Conservation (phyloP, 2,113 vertebrate genomes). For the Silurus glanis region DNA sequence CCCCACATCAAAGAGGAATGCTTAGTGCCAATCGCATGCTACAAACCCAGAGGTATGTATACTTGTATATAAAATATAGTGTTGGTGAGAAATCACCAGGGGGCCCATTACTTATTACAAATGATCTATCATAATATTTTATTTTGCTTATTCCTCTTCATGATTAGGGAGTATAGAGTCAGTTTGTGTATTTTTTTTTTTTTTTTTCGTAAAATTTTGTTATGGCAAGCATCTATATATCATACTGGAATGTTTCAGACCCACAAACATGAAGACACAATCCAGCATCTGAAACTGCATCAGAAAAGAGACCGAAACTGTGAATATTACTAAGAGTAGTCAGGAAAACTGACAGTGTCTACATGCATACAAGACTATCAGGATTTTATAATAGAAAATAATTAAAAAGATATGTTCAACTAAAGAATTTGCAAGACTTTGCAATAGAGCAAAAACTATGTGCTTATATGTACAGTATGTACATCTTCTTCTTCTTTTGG, state of each 20-base stretch:
- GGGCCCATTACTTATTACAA: neutral
- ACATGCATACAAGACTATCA: neutral
- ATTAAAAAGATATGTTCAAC: neutral
- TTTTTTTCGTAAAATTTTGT: neutral
- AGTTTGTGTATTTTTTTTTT: neutral
- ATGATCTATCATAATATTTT: neutral
- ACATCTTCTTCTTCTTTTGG: too few relatives aligned
- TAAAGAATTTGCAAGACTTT: neutral
- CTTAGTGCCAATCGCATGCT: conserved; percentile 82
- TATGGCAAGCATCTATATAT: neutral
- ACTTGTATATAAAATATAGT: neutral
- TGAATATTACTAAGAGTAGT: neutral
- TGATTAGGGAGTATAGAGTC: neutral
- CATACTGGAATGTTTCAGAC: neutral
- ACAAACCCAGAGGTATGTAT: conserved; percentile 83
- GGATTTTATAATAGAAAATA: neutral
- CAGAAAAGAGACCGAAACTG: neutral
- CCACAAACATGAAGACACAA: neutral
- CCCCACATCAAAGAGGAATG: conserved; percentile 93
- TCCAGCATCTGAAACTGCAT: neutral
- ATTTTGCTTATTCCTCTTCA: neutral
- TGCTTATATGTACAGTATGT: neutral
- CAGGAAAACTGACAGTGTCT: neutral
- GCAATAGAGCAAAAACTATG: neutral
- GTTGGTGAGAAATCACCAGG: neutral